Evolutionary conservation across 2,113 vertebrate species (phyloP), one percentile per base, ranked within the genome.

Genomic region (Thermophis baileyi): DNA sequence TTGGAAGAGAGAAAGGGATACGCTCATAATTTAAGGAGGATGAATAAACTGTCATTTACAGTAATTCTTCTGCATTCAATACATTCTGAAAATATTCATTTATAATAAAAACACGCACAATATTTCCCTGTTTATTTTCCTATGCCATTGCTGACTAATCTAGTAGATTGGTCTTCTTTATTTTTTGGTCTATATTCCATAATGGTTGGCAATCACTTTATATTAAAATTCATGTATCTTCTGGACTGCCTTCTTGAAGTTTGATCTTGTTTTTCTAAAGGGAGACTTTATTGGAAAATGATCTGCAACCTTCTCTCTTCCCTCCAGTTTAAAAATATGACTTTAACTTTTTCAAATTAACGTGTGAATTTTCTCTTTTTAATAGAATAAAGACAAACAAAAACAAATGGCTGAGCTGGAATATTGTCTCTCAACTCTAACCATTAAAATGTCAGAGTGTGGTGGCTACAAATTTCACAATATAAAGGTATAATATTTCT

Each of bases 371-470:
- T 91, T 95, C 27, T 94, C 87, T 94, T 94, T 95, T 95, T 91
- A 94, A 94, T 95, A 99, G 98, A 96, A 95, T 93, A 99, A 98
- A 98, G 98, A 98, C 93, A 99, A 98, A 96, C 96, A 94, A 9
- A 97, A 98, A 95, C 97, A 97, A 30, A 94, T 95, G 22, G 97
- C 97, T 20, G 98, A 98, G 81, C 96, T 99, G 93, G 98, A 98
- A 95, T 98, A 97, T 91, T 98, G 97, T 95, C 98, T 99, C 44
- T 98, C 97, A 8, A 87, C 92, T 86, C n/a, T 90, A 87, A 93
- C 95, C 0, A 1, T 97, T 74, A 97, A 98, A 95, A 98, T 98
- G 60, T 93, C 91, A 90, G 98, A 98, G 90, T 98, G 97, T 97
- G 96, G 95, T 50, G 96, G 96, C 88, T 94, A 97, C 0, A 97